Evolutionary conservation across 2,797 vertebrate species (phyloP).

Genomic region (Crax fasciolata): DNA sequence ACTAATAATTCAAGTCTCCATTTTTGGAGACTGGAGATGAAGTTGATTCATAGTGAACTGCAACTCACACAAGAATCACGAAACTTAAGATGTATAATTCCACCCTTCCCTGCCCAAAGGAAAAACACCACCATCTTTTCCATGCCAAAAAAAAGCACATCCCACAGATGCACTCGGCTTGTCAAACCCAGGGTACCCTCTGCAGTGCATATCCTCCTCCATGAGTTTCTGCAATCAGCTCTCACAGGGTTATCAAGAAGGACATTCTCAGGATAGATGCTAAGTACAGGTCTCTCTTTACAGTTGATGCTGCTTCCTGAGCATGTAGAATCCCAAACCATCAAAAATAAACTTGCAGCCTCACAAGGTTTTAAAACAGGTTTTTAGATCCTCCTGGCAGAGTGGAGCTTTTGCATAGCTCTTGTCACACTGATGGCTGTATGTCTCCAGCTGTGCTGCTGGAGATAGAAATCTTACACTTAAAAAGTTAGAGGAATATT

Average conservation of each 20-base stretch:
- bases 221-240: neutral
- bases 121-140: neutral
- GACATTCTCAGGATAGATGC: neutral
- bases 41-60: neutral
- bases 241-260: neutral
- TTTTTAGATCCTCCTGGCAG: neutral
- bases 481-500: neutral
- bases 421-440: neutral
- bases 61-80: neutral
- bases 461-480: neutral
- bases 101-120: neutral
- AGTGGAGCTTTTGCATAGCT: neutral
- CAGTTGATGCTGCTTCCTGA: neutral
- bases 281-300: neutral
- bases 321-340: neutral
- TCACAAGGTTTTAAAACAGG: neutral
- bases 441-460: conserved; percentile 1
- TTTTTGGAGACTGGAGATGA: neutral
- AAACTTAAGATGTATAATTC: neutral
- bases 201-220: neutral
- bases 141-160: neutral
- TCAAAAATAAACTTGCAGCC: neutral
- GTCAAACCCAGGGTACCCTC: neutral
- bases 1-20: neutral
- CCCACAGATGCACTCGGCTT: neutral